phyloP scores from a whole-genome alignment of 2,797 vertebrate genomes.

The Helicolenus hilgendorfi region DNA sequence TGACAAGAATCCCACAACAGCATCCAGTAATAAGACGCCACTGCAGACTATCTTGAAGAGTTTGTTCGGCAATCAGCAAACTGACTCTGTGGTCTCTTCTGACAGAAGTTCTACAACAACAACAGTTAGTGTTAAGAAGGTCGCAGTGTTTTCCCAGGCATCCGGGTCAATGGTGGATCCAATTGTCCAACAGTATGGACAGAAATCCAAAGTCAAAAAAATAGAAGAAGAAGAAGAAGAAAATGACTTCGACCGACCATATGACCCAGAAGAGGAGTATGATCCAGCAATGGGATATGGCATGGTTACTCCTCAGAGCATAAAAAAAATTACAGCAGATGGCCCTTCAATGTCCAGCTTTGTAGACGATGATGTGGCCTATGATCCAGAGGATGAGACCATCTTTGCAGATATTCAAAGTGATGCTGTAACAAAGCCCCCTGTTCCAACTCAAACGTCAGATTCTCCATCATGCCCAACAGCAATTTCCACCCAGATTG shows the following conservation, averaged over 20 bases:
- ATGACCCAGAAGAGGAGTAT: conserved; percentile 98
- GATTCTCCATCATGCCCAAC: conserved; percentile 24
- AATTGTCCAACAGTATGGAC: conserved; percentile 96
- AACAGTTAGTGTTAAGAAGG: conserved; percentile 59
- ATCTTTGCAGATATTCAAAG: conserved; percentile 95
- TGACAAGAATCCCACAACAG: conserved; percentile 72
- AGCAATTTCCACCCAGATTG: conserved; percentile 30
- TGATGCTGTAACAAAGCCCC: conserved; percentile 72
- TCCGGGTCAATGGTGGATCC: conserved; percentile 92
- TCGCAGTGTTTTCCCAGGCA: conserved; percentile 53
- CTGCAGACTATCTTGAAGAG: conserved; percentile 95
- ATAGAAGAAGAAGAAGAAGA: conserved; percentile 81
- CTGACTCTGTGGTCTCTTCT: conserved; percentile 75
- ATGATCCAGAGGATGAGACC: conserved; percentile 97
- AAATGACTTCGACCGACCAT: conserved; percentile 95
- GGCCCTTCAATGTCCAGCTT: conserved; percentile 49
- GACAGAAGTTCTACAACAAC: conserved; percentile 67
- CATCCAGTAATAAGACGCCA: conserved; percentile 82
- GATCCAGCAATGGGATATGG: conserved; percentile 90
- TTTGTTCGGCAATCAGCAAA: conserved; percentile 92
- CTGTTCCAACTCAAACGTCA: conserved; percentile 41
- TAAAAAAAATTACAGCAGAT: conserved; percentile 64
- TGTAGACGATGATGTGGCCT: conserved; percentile 94
- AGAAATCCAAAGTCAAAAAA: conserved; percentile 90
- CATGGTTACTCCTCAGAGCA: conserved; percentile 57